These are phyloP conservation scores for Melanotaenia parkinsoni DNA, from an alignment of 2,797 vertebrate species.

Conservation along the genomic window DNA sequence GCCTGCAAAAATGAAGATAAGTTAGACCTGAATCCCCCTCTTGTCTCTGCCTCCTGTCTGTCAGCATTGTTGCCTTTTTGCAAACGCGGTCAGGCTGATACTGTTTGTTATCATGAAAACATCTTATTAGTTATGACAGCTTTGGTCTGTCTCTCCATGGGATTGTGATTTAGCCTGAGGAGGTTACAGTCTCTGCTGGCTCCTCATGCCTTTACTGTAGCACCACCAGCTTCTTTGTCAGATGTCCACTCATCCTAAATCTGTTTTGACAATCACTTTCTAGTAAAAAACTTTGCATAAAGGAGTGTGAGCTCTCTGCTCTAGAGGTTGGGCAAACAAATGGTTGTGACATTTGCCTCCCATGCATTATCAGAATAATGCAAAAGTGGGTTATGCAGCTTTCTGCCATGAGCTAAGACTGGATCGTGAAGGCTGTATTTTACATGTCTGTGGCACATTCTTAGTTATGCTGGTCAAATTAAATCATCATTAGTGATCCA, in stretches of 20 bases:
- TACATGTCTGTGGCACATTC: slow-evolving; percentile 36
- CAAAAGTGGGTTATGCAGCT: slow-evolving; percentile 23
- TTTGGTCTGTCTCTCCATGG: slow-evolving; percentile 55
- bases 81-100: slow-evolving; percentile 27
- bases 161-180: slow-evolving; percentile 60
- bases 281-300: slow-evolving; percentile 52
- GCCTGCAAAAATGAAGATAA: slow-evolving; percentile 50
- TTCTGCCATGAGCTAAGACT: slow-evolving; percentile 26
- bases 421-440: slow-evolving; percentile 28
- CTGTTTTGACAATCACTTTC: slow-evolving; percentile 72
- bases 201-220: slow-evolving; percentile 37
- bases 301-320: slow-evolving; percentile 39
- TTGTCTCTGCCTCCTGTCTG: slow-evolving; percentile 11
- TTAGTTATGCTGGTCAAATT: slow-evolving; percentile 59
- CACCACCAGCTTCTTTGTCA: slow-evolving; percentile 50
- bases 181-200: slow-evolving; percentile 52
- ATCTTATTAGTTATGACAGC: slow-evolving; percentile 69
- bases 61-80: slow-evolving; percentile 32
- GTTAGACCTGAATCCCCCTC: slow-evolving; percentile 40
- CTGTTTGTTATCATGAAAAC: slow-evolving; percentile 59
- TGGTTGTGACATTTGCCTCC: slow-evolving; percentile 32
- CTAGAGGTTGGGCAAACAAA: slow-evolving; percentile 16
- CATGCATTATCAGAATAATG: slow-evolving; percentile 27
- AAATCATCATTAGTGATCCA: slow-evolving; percentile 41
- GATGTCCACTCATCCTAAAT: slow-evolving; percentile 61